A percentile compares a stretch with the other conserved stretches of the same genome.
Conservation (phyloP, 2,888 invertebrate genomes). For the Volucella inanis region DNA sequence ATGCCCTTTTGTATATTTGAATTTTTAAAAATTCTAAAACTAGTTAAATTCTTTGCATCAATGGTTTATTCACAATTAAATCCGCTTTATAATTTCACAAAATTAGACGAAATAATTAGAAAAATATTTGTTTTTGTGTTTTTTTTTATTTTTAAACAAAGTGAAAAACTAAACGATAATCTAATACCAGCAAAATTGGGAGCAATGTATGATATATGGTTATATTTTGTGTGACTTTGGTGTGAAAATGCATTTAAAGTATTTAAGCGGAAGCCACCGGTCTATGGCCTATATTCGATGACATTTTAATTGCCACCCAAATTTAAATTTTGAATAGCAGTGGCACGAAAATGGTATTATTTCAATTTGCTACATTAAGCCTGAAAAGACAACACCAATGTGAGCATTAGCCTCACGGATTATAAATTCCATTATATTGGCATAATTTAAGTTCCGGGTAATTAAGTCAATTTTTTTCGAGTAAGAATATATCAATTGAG, state of each 20-base stretch:
- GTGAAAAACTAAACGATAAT: constrained; percentile 8
- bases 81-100: background rate
- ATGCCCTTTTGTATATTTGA: too few species aligned
- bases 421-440: constrained; percentile 44
- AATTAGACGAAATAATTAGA: background rate
- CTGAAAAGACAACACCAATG: constrained; percentile 1
- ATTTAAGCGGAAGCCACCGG: constrained; percentile 11
- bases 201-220: background rate
- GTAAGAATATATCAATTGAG: background rate
- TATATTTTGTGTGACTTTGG: too few species aligned
- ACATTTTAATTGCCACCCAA: constrained; percentile 26
- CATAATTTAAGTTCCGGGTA: constrained; percentile 25
- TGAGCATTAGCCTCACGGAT: constrained; percentile 37
- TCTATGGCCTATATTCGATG: constrained; percentile 1
- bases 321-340: constrained; percentile 21
- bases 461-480: background rate
- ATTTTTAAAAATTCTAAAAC: too few species aligned
- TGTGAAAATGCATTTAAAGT: constrained; percentile 27
- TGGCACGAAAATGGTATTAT: constrained; percentile 15
- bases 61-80: background rate
- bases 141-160: too few species aligned
- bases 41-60: too few species aligned
- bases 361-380: constrained; percentile 46
- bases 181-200: constrained; percentile 17
- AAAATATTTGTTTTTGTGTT: too few species aligned